These are phyloP conservation scores for Momotus momota DNA, from an alignment of 2,797 vertebrate genomes.

Conservation along the genomic window DNA sequence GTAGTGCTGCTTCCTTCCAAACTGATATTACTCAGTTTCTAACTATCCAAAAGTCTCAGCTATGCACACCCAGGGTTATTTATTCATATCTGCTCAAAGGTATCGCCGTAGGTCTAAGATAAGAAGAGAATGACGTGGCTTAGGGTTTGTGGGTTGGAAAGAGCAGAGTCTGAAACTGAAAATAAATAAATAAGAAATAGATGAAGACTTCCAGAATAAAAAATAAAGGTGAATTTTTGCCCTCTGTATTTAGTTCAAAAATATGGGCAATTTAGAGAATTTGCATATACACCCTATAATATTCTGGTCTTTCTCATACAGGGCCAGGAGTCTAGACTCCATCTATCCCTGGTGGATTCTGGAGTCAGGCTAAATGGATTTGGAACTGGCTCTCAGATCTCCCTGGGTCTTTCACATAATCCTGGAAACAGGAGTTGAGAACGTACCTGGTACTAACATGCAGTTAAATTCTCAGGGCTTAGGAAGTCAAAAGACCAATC, in stretches of 20 bases:
- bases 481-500: background rate
- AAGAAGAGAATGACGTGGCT: background rate
- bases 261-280: background rate
- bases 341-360: background rate
- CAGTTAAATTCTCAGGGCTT: background rate
- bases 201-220: background rate
- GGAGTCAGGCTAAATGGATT: background rate
- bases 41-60: background rate
- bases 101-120: background rate
- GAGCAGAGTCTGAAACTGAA: background rate
- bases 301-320: background rate
- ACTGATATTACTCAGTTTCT: background rate
- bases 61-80: background rate
- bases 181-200: background rate
- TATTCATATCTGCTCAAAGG: background rate
- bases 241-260: background rate
- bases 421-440: background rate
- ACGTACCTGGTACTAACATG: background rate
- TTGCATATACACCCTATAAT: background rate
- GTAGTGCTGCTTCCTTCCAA: background rate
- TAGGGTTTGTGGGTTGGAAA: background rate
- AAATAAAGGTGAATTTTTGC: background rate
- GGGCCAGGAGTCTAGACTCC: background rate
- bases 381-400: background rate
- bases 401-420: background rate